Percentiles rank a stretch among this genome's conserved stretches.
phyloP scores from a whole-genome alignment of 1,140 invertebrate species.

The Aplysia californica region DNA sequence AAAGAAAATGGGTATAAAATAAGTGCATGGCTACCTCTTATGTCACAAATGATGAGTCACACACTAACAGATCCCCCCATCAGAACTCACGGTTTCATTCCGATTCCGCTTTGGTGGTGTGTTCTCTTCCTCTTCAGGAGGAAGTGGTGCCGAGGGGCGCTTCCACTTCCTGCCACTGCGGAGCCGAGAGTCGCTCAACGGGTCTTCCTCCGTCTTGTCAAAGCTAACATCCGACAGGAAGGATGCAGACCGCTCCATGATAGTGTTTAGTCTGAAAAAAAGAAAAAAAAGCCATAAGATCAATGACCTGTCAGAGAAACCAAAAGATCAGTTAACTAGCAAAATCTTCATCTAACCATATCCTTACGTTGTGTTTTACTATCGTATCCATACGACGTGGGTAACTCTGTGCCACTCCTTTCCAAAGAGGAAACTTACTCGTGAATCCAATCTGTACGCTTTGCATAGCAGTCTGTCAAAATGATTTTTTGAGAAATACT shows the following conservation, averaged over 20 bases:
- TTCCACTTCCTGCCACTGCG: conserved; percentile 43
- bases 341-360: not conserved
- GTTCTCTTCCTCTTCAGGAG: conserved; percentile 42
- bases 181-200: conserved; percentile 68
- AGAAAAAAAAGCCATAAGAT: not conserved
- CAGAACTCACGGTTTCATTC: conserved; percentile 9
- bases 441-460: no score
- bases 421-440: no score
- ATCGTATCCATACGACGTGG: no score
- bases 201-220: conserved; percentile 88
- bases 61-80: no score
- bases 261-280: conserved; percentile 72
- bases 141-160: conserved; percentile 51
- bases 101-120: conserved; percentile 46
- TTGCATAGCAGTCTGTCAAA: no score
- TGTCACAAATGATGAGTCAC: no score
- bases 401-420: no score
- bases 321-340: not conserved
- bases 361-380: not conserved
- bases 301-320: not conserved
- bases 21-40: no score
- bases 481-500: no score
- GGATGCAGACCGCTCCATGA: conserved; percentile 66
- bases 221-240: conserved; percentile 74
- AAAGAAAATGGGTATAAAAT: no score